Conservation (phyloP, 2,888 invertebrate genomes). For the Orchestes rusci region DNA sequence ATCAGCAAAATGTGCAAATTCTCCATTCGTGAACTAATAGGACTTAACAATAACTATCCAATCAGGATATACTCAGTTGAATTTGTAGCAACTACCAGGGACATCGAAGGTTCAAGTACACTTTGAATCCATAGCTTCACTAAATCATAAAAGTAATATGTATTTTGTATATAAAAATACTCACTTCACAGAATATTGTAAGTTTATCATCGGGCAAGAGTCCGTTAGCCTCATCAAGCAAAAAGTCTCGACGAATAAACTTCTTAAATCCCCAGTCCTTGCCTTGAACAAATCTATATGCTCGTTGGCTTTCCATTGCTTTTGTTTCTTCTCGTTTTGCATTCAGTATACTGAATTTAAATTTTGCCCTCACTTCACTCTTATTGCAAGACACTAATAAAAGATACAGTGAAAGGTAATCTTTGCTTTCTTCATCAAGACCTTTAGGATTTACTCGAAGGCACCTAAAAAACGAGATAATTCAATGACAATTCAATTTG, state of each 20-base stretch:
- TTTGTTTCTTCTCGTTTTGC: conserved; percentile 99
- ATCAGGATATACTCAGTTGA: no score
- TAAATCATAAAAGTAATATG: no score
- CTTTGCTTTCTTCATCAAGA: conserved; percentile 99
- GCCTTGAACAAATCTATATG: conserved; percentile 99
- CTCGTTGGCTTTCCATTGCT: conserved; percentile 96
- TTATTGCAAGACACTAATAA: conserved; percentile 99
- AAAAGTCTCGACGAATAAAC: conserved; percentile 97
- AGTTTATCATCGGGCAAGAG: conserved; percentile 97
- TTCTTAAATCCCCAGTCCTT: conserved; percentile 99
- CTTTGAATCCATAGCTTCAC: no score
- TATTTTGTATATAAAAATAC: no score
- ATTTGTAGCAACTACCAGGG: no score
- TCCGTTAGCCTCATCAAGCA: conserved; percentile 98
- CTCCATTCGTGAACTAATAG: no score
- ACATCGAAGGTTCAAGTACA: no score
- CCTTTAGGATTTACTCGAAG: conserved; percentile 99
- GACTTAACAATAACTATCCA: no score
- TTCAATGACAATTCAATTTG: no score
- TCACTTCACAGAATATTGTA: conserved; percentile 97
- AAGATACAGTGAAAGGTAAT: conserved; percentile 97
- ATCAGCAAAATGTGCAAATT: no score
- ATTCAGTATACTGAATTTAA: conserved; percentile 99
- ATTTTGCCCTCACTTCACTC: conserved; percentile 99
- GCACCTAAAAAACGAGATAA: conserved; percentile 60